Evolutionary conservation across 2,113 vertebrate species (phyloP).

Genomic region (Zapornia atra): DNA sequence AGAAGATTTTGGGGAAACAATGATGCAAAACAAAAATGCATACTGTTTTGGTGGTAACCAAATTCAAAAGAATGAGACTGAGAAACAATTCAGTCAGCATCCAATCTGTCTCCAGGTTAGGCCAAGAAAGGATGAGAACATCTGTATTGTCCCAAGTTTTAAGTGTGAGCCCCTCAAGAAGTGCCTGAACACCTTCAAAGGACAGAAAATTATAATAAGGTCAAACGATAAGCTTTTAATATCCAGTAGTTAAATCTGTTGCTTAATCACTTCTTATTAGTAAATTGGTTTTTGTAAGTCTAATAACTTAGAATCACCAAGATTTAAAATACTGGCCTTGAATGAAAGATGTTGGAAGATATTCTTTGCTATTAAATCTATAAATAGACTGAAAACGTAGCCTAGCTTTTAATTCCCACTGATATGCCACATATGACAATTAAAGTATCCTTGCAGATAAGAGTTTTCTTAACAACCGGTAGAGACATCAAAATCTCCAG

Average conservation of each 20-base stretch:
- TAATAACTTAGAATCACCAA: background rate
- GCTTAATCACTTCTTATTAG: slow-evolving; percentile 9
- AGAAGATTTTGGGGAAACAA: background rate
- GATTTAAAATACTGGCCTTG: background rate
- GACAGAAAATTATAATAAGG: background rate
- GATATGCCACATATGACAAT: background rate
- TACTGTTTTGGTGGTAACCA: background rate
- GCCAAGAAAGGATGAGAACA: background rate
- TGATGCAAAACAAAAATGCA: background rate
- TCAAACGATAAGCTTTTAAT: background rate
- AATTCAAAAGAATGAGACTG: background rate
- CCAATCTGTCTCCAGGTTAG: background rate
- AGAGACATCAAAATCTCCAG: background rate
- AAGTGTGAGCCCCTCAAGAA: background rate
- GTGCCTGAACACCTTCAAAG: background rate
- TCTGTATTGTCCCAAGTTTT: background rate
- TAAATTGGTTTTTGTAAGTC: background rate
- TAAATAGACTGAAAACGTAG: background rate
- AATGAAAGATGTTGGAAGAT: background rate
- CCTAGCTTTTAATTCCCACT: background rate
- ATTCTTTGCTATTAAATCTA: background rate
- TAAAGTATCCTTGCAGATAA: background rate
- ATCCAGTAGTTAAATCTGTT: background rate
- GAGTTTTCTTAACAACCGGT: background rate
- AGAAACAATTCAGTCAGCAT: background rate